Base-by-base conservation (phyloP, 1,140 invertebrate species). In the Maniola jurtina region DNA sequence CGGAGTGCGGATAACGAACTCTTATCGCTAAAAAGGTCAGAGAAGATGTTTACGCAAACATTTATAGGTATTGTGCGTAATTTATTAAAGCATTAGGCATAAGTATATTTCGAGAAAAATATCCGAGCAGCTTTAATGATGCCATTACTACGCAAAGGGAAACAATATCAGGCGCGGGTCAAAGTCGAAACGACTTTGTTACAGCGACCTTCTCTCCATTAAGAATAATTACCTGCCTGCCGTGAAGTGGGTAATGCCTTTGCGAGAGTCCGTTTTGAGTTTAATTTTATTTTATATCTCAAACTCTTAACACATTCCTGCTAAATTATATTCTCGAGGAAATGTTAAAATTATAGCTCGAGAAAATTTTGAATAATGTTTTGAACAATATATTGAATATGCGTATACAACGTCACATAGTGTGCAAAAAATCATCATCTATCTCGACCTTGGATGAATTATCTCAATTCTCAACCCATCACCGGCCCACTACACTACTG, bases 51-150 rank as follows among this genome's bases (percentile, higher is more conserved):
- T 36, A 25, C 34, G 25, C 38, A 11, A 56, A 45, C 25, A 34
- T 45, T 14, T 16, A 57, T 57, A 64, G 6, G 56, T 47, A 57
- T 57, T 40, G 52, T 42, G n/a, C 40, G 25, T 45, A 45, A 64
- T 64, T 63, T 64, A 64, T 57, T 40, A 57, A n/a, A 8, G 47
- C 14, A 38, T 45, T 45, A 45, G 42, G 42, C 9, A n/a, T 45
- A 45, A 11, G 42, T 6, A n/a, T 58, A 58, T 58, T 64, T 48
- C 56, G 42, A 15, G 45, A 55, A 45, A 64, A 64, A 38, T 64
- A 58, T 64, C 42, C 14, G 14, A 42, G n/a, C 25, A 45, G 1
- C 9, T 42, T 48, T 64, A 58, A 64, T 64, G 42, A 35, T 14
- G 62, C 55, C 15, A 58, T 64, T 58, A 64, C 35, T 56, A 64